Evolutionary conservation across 2,797 vertebrate species (phyloP).

Genomic region (Pipistrellus pygmaeus): DNA sequence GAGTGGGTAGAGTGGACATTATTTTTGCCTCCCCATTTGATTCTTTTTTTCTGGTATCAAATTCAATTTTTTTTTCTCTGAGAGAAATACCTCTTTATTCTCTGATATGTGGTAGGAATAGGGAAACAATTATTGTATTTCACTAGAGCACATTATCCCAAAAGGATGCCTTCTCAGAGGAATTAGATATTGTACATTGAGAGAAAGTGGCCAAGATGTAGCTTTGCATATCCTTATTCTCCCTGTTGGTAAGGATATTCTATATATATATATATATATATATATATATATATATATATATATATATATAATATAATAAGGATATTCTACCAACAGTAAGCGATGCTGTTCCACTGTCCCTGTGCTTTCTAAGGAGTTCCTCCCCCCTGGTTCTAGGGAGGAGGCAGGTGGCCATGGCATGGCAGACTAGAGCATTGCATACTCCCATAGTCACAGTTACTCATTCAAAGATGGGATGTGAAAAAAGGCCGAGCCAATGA

Average conservation of each 20-base stretch:
- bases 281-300: no score
- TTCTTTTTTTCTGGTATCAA: neutral
- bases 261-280: no score
- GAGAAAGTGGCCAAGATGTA: neutral
- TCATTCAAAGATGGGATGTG: neutral
- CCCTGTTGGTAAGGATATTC: neutral
- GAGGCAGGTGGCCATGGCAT: neutral
- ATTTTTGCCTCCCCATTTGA: neutral
- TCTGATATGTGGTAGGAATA: neutral
- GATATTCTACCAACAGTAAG: neutral
- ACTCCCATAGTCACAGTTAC: neutral
- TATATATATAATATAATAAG: no score
- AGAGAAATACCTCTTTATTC: conserved; percentile 6
- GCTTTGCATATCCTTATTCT: neutral
- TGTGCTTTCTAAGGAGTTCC: neutral
- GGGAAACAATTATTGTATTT: neutral
- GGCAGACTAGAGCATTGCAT: neutral
- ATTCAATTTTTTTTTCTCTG: neutral
- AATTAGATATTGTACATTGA: neutral
- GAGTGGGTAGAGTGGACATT: neutral
- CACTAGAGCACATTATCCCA: neutral
- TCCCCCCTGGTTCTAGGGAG: no score
- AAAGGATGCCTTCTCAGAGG: neutral
- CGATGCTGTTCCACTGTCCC: neutral
- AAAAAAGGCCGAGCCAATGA: neutral